Base-by-base conservation (phyloP, 2,113 vertebrate genomes). In the Anoura caudifer region DNA sequence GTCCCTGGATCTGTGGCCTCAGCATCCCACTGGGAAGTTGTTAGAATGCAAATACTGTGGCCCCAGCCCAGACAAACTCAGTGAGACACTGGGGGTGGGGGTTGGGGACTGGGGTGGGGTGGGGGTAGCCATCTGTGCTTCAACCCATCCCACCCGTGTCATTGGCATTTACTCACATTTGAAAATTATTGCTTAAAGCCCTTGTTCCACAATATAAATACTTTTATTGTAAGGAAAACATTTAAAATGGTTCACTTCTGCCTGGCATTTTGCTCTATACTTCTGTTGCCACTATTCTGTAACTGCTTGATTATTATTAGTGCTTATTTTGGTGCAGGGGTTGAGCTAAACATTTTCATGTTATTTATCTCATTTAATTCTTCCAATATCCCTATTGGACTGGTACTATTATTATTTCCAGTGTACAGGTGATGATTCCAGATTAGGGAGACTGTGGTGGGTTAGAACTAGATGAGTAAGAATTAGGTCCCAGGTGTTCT, bases 71-170 rank as follows among this genome's bases (percentile, higher is more conserved):
- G 31, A 45, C n/a, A 61, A 50, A 33, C 6, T 45, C 26, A 47
- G 31, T 59, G 43, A 67, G 56, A 82, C 33, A 4, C 4, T 1
- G 22, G 2, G 22, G 17, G 77, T 1, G 14, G 2, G 1, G 33
- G 41, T 1, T 28, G 16, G 28, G 33, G 63, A 22, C 15, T 0
- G 33, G 61, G 61, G 61, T 4, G 7, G 54, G 3, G 15, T 2
- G 1, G 28, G 1, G 15, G 47, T 8, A 28, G 52, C 1, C 0
- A n/a, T 26, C 28, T 6, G 36, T 15, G 16, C 26, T 50, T 87
- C 73, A 65, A 33, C 31, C 2, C n/a, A 4, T 3, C 45, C 43
- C 24, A 0, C 19, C 11, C 33, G 56, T 11, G n/a, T 77, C 17
- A 22, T 28, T 14, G 86, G 28, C 33, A n/a, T 20, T 22, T 2